A percentile compares a stretch with the other conserved stretches of the same genome.
phyloP scores from a whole-genome alignment of 2,113 vertebrate species.

The Tenebrosternarchus preto region DNA sequence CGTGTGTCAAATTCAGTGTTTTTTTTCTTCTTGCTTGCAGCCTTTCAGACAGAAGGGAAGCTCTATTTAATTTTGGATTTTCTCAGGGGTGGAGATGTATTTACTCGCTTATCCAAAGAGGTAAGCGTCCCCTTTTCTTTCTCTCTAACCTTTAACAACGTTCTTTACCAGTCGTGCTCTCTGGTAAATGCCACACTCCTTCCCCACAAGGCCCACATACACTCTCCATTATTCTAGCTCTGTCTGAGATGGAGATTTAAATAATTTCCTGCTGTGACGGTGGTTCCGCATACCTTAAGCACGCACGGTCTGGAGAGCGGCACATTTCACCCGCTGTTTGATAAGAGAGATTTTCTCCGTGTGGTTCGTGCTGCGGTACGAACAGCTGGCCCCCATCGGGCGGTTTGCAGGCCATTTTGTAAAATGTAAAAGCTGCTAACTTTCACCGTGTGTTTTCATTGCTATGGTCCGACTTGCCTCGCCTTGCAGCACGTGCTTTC shows the following conservation, averaged over 20 bases:
- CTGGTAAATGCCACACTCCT: neutral
- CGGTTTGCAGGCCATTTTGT: neutral
- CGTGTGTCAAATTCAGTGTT: neutral
- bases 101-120: constrained; percentile 99
- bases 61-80: constrained; percentile 99
- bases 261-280: neutral
- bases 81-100: constrained; percentile 99
- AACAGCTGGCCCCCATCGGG: too few species aligned
- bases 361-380: neutral
- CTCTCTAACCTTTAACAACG: neutral
- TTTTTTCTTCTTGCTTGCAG: constrained; percentile 61
- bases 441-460: too few species aligned
- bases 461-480: too few species aligned
- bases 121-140: constrained; percentile 73
- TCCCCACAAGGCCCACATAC: neutral
- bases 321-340: neutral
- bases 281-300: neutral
- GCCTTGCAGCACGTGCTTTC: too few species aligned
- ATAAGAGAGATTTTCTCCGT: neutral
- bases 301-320: neutral
- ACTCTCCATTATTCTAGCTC: neutral
- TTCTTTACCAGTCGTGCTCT: neutral
- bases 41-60: constrained; percentile 99
- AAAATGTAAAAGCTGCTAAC: neutral
- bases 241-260: neutral